These are phyloP conservation scores for Cerceris rybyensis DNA, from an alignment of 2,888 invertebrate species.

Conservation along the genomic window DNA sequence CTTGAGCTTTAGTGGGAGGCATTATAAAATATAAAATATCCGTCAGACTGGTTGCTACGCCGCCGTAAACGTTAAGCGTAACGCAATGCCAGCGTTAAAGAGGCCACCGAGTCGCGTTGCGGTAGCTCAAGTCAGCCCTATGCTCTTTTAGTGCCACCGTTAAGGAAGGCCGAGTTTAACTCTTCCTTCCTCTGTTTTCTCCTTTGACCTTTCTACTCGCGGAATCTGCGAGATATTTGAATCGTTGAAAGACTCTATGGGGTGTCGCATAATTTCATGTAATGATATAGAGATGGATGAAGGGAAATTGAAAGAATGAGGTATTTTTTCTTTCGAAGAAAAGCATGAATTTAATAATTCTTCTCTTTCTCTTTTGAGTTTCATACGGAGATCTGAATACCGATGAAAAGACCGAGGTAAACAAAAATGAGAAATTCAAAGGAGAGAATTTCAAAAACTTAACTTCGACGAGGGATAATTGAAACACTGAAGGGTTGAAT, in stretches of 20 bases:
- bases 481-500: too few relatives aligned
- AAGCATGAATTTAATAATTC: too few relatives aligned
- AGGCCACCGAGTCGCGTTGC: conserved; percentile 36
- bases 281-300: background rate
- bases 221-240: conserved; percentile 17
- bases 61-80: conserved; percentile 59
- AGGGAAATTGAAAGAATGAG: background rate
- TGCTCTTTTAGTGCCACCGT: conserved; percentile 65
- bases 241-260: too few relatives aligned
- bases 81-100: conserved; percentile 56
- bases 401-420: too few relatives aligned
- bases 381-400: too few relatives aligned
- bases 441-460: too few relatives aligned
- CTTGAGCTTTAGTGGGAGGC: conserved; percentile 34
- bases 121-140: background rate
- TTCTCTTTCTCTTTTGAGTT: too few relatives aligned
- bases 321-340: background rate
- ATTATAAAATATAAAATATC: conserved; percentile 70
- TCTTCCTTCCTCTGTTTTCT: conserved; percentile 22
- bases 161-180: conserved; percentile 62
- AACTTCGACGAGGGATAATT: too few relatives aligned
- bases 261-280: background rate
- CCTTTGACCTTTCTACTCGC: background rate
- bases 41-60: conserved; percentile 46
- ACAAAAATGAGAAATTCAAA: too few relatives aligned